These are phyloP conservation scores for Plagodis dolabraria DNA, from an alignment of 2,888 invertebrate genomes.

Conservation along the genomic window DNA sequence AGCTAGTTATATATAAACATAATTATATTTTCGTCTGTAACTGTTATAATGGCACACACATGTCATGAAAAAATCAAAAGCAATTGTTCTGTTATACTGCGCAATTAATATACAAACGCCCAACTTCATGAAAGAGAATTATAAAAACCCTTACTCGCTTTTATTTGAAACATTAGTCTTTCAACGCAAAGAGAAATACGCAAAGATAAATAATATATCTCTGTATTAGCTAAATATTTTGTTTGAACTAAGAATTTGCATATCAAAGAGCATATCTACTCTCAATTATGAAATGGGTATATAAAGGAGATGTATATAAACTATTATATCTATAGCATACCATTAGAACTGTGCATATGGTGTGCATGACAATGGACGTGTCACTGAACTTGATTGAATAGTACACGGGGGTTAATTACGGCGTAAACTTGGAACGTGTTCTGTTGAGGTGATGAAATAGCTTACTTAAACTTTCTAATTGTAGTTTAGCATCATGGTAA, in stretches of 20 bases:
- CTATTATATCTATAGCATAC: too few relatives aligned
- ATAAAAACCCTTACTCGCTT: too few relatives aligned
- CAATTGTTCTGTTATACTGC: too few relatives aligned
- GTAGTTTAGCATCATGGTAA: too few relatives aligned
- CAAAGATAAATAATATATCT: not conserved
- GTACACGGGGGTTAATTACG: constrained; percentile 10
- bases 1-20: too few relatives aligned
- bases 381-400: constrained; percentile 17
- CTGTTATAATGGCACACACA: too few relatives aligned
- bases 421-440: constrained; percentile 3
- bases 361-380: constrained; percentile 9
- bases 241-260: constrained; percentile 71
- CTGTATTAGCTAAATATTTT: constrained; percentile 60
- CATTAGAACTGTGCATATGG: not conserved
- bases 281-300: constrained; percentile 60
- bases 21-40: too few relatives aligned
- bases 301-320: too few relatives aligned
- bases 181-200: not conserved
- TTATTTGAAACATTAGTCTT: too few relatives aligned
- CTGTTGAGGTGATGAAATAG: not conserved
- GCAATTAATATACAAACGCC: too few relatives aligned
- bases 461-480: constrained; percentile 3
- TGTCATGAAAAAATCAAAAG: too few relatives aligned
- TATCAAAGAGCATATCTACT: constrained; percentile 73
- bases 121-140: too few relatives aligned